Evolutionary conservation across 1,140 invertebrate species (phyloP).

Genomic region (Heliconius congener): DNA sequence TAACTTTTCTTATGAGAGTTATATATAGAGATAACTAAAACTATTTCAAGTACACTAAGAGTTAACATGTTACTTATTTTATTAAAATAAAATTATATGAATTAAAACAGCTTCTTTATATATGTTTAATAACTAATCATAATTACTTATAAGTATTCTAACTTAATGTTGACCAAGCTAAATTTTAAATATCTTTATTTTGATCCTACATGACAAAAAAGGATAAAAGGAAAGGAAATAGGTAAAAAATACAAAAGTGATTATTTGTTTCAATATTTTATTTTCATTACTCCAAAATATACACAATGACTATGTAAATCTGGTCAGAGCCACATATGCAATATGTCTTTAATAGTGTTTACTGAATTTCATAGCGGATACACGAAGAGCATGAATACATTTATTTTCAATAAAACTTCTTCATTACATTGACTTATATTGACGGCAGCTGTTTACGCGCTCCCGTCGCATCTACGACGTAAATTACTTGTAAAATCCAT

Average conservation of each 20-base stretch:
- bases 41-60: no score
- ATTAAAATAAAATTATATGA: no score
- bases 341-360: constrained; percentile 72
- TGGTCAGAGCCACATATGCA: constrained; percentile 72
- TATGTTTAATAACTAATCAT: no score
- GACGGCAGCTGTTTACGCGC: background rate
- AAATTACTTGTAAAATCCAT: constrained; percentile 73
- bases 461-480: constrained; percentile 45
- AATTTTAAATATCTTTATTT: background rate
- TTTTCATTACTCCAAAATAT: constrained; percentile 80
- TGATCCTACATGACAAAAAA: background rate
- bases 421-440: constrained; percentile 9
- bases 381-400: constrained; percentile 73
- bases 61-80: no score
- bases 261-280: constrained; percentile 79
- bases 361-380: constrained; percentile 75
- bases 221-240: background rate
- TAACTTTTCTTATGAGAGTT: no score
- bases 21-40: no score
- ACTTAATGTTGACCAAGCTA: no score
- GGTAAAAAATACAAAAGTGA: constrained; percentile 39
- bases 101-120: no score
- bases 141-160: no score
- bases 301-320: constrained; percentile 78
- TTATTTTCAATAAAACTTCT: constrained; percentile 33